Evolutionary conservation across 1,140 invertebrate species (phyloP).

Genomic region (Saccostrea cuccullata): DNA sequence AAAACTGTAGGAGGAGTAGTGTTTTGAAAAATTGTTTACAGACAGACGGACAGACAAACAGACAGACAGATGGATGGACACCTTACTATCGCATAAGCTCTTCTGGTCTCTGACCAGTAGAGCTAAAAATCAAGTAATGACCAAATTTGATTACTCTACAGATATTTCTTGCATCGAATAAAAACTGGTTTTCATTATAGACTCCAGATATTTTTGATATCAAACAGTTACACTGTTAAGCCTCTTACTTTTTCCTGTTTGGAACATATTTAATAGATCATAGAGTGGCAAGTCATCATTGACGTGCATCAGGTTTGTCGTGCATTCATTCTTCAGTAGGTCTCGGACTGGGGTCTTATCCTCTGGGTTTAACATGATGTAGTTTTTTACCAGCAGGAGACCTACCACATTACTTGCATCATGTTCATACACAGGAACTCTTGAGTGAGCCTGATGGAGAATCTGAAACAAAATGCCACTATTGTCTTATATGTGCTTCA

Average conservation of each 20-base stretch:
- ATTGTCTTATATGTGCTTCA: no score
- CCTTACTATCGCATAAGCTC: no score
- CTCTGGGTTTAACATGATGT: constrained; percentile 70
- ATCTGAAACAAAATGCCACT: constrained; percentile 60
- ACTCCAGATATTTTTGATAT: no score
- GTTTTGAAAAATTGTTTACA: no score
- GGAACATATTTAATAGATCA: constrained; percentile 74
- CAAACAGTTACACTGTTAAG: not conserved
- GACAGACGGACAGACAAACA: no score
- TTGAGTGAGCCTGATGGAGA: constrained; percentile 66
- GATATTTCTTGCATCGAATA: no score
- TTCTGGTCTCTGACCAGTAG: no score
- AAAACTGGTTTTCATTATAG: no score
- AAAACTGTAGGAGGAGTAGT: no score
- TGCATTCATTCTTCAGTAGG: constrained; percentile 61
- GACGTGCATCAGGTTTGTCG: constrained; percentile 60
- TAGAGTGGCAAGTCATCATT: constrained; percentile 69
- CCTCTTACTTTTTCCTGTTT: constrained; percentile 74
- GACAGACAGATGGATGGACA: no score
- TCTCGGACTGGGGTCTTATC: constrained; percentile 63
- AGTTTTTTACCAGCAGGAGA: constrained; percentile 71
- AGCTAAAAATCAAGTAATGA: no score
- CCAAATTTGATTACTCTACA: no score
- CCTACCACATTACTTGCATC: constrained; percentile 64
- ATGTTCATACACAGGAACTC: constrained; percentile 73